These are phyloP conservation scores for Hippasteria phrygiana DNA, from an alignment of 53 echinoderm and acorn worm species.

Conservation along the genomic window DNA sequence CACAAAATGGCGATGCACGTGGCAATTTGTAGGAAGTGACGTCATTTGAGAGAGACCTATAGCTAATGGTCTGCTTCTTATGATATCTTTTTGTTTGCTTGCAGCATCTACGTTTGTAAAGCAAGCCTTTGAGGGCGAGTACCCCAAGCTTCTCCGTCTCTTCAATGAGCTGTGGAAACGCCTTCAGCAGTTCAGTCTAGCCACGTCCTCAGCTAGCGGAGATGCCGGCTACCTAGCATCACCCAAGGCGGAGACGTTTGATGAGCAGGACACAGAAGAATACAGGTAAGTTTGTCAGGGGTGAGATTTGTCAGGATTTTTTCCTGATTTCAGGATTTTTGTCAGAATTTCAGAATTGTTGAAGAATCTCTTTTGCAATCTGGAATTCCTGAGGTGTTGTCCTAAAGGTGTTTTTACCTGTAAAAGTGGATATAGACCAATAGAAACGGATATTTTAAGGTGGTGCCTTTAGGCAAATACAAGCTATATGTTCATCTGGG, in stretches of 20 bases:
- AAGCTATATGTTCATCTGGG: too few species aligned
- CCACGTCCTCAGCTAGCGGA: constrained; percentile 58
- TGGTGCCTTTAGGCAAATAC: too few species aligned
- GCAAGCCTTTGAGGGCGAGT: constrained; percentile 99
- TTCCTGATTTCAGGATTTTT: not conserved
- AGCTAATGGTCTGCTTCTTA: too few species aligned
- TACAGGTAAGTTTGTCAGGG: constrained; percentile 58
- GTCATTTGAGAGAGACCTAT: too few species aligned
- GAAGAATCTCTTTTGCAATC: too few species aligned
- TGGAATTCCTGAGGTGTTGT: too few species aligned
- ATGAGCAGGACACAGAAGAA: constrained; percentile 53
- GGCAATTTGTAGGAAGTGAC: too few species aligned
- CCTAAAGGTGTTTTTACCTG: too few species aligned
- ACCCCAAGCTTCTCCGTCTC: constrained; percentile 86
- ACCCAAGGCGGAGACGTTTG: constrained; percentile 53
- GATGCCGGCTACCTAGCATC: constrained; percentile 45
- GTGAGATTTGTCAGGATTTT: not conserved
- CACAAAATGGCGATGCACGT: too few species aligned
- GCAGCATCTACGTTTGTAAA: constrained; percentile 91
- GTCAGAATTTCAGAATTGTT: too few species aligned
- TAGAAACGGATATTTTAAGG: too few species aligned
- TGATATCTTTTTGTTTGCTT: not conserved
- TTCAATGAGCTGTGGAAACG: constrained; percentile 98
- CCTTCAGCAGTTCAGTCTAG: constrained; percentile 86
- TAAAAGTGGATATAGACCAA: too few species aligned